Evolutionary conservation across 2,888 invertebrate species (phyloP).

Genomic region (Loripinus fragilis): DNA sequence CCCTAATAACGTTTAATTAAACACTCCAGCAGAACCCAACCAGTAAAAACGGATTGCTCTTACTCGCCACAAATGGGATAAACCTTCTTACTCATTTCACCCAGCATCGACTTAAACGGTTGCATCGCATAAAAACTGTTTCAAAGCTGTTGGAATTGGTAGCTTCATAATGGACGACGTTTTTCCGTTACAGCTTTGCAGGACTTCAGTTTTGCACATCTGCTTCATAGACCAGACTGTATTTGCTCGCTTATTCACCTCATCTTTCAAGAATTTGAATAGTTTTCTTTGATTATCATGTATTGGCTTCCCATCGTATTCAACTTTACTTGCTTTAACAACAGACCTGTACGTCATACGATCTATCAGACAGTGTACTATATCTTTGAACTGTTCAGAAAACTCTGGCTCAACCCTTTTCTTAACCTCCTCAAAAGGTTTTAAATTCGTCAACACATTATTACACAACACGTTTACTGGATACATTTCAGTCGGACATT

Average conservation of each 20-base stretch:
- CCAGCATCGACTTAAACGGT: background rate
- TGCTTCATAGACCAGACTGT: slow-evolving; percentile 61
- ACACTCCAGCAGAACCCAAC: no score
- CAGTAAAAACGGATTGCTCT: no score
- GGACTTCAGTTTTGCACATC: slow-evolving; percentile 57
- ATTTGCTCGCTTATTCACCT: slow-evolving; percentile 42
- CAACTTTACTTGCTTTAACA: slow-evolving; percentile 37
- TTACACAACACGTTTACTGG: slow-evolving; percentile 61
- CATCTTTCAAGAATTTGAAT: slow-evolving; percentile 48
- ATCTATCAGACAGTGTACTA: slow-evolving; percentile 49
- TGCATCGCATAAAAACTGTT: slow-evolving; percentile 39
- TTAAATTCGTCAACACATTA: slow-evolving; percentile 40
- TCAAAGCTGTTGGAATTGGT: slow-evolving; percentile 63
- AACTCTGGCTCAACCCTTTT: slow-evolving; percentile 28
- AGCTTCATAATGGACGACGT: slow-evolving; percentile 58
- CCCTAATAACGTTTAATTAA: no score
- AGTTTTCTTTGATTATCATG: slow-evolving; percentile 39
- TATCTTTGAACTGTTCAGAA: slow-evolving; percentile 40
- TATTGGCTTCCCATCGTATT: slow-evolving; percentile 44
- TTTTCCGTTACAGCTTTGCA: slow-evolving; percentile 61
- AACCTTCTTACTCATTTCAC: no score
- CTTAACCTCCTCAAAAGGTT: slow-evolving; percentile 36
- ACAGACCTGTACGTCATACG: slow-evolving; percentile 57
- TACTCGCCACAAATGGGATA: no score
- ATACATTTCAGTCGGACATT: slow-evolving; percentile 49